These are phyloP conservation scores for Drosophila carrolli DNA, from an alignment of 1,140 invertebrate genomes.

Conservation along the genomic window DNA sequence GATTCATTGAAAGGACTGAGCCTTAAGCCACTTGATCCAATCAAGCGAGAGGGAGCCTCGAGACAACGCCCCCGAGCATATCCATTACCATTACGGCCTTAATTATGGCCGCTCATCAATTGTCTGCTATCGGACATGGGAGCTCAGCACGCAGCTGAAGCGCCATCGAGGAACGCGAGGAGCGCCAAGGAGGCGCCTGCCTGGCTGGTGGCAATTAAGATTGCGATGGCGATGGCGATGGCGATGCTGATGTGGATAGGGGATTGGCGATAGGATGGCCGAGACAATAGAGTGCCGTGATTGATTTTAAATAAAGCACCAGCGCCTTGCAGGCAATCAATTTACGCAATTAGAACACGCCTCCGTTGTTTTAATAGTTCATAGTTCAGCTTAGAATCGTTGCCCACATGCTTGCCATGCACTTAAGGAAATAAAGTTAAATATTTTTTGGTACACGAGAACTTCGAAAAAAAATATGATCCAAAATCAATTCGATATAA, in stretches of 20 bases:
- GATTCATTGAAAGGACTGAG: slow-evolving; percentile 2
- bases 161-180: slow-evolving; percentile 6
- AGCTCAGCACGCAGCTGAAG: slow-evolving; percentile 44
- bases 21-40: slow-evolving; percentile 24
- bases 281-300: slow-evolving; percentile 54
- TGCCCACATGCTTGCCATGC: slow-evolving; percentile 8
- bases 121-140: slow-evolving; percentile 50
- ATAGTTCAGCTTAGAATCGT: slow-evolving; percentile 34
- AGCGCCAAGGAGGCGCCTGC: slow-evolving; percentile 24
- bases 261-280: slow-evolving; percentile 26
- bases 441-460: neutral
- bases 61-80: slow-evolving; percentile 19
- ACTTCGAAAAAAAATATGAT: too few species aligned
- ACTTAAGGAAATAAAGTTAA: slow-evolving; percentile 2
- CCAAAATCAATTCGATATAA: too few species aligned
- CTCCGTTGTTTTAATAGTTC: slow-evolving; percentile 28
- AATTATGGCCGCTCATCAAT: slow-evolving; percentile 72
- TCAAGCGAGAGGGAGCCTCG: neutral
- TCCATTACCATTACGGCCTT: slow-evolving; percentile 50
- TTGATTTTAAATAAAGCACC: slow-evolving; percentile 67
- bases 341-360: slow-evolving; percentile 69
- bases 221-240: slow-evolving; percentile 22
- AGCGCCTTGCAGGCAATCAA: slow-evolving; percentile 48
- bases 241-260: slow-evolving; percentile 15
- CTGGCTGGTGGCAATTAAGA: slow-evolving; percentile 51